phyloP scores from a whole-genome alignment of 2,797 vertebrate species.

The Peromyscus nudipes region DNA sequence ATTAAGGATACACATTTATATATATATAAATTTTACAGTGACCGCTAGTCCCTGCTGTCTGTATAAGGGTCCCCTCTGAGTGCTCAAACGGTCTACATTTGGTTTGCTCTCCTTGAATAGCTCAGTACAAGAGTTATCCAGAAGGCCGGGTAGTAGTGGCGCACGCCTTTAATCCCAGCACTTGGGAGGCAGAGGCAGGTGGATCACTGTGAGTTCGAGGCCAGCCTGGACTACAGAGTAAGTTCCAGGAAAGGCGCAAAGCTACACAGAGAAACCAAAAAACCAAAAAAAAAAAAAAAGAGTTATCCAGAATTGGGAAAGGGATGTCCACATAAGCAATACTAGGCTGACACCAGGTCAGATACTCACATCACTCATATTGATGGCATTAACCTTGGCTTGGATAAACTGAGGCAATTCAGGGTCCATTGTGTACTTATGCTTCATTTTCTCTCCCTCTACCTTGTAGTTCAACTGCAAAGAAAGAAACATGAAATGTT shows the following conservation, averaged over 20 bases:
- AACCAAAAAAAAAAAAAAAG: too few relatives aligned
- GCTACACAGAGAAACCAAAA: too few relatives aligned
- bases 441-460: slow-evolving; percentile 95
- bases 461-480: slow-evolving; percentile 95
- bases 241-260: too few relatives aligned
- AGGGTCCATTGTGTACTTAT: slow-evolving; percentile 94
- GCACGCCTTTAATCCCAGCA: too few relatives aligned
- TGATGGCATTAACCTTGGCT: slow-evolving; percentile 95
- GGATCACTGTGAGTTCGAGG: too few relatives aligned
- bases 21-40: background rate
- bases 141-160: too few relatives aligned
- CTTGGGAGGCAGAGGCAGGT: too few relatives aligned
- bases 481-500: background rate
- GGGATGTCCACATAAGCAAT: background rate
- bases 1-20: background rate
- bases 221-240: too few relatives aligned
- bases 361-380: slow-evolving; percentile 94
- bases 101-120: background rate
- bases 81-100: background rate
- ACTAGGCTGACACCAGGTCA: background rate
- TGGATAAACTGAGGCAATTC: slow-evolving; percentile 95
- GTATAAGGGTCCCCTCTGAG: background rate
- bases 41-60: background rate
- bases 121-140: background rate
- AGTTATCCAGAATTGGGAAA: background rate